These are phyloP conservation scores for Agapornis canus DNA, from an alignment of 2,797 vertebrate genomes.

Conservation along the genomic window DNA sequence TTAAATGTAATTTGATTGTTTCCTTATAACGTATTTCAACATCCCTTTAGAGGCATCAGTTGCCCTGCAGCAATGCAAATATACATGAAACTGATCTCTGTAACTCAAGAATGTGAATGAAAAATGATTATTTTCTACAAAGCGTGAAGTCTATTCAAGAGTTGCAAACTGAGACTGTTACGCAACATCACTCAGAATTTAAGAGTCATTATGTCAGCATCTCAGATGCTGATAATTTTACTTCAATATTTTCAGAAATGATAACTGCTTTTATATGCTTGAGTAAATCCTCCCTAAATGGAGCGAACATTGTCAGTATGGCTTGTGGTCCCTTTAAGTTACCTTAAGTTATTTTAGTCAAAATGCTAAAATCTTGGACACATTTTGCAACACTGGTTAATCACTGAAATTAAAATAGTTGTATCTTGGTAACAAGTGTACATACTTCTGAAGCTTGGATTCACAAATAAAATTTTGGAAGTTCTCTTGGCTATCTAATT, in stretches of 20 bases:
- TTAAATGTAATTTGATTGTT: neutral
- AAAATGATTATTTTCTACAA: neutral
- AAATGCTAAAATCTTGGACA: neutral
- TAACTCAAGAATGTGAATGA: neutral
- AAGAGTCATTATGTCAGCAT: neutral
- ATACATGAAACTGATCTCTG: neutral
- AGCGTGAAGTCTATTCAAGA: neutral
- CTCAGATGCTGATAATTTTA: neutral
- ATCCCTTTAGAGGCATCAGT: neutral
- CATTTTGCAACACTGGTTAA: neutral
- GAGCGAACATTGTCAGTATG: neutral
- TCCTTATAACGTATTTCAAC: neutral
- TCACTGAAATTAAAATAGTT: neutral
- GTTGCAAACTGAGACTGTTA: neutral
- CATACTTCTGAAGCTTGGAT: neutral
- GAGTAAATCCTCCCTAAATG: neutral
- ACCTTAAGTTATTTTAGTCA: neutral
- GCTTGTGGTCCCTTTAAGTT: neutral
- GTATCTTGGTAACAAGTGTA: neutral
- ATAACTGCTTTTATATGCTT: neutral
- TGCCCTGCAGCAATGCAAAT: neutral
- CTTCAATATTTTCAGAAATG: neutral
- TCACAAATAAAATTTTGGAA: neutral
- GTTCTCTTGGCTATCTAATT: neutral
- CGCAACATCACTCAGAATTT: neutral